Conservation (phyloP, 2,888 invertebrate genomes). For the Cremastinae sp. region DNA sequence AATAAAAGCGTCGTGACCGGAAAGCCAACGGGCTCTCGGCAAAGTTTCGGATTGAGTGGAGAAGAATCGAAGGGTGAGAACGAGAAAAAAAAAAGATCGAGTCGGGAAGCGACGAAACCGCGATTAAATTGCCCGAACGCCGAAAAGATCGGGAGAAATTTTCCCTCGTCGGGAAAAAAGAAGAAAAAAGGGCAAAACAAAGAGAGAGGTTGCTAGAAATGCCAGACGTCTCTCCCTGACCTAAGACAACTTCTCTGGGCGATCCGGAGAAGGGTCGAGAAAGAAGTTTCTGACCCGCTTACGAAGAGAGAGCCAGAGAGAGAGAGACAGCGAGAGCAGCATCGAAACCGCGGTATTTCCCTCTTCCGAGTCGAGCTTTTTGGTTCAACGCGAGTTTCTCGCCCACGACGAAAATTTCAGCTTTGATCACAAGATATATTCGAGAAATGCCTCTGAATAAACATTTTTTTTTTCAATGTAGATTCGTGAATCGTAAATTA, state of each 20-base stretch:
- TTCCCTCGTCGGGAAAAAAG: not conserved
- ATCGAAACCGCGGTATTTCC: conserved; percentile 31
- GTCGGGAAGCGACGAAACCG: conserved; percentile 33
- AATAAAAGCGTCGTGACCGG: conserved; percentile 47
- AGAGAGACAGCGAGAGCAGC: conserved; percentile 47
- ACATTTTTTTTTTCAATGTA: no score
- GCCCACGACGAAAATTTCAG: no score
- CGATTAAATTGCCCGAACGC: conserved; percentile 25
- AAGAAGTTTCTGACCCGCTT: conserved; percentile 80
- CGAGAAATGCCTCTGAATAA: no score
- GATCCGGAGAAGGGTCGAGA: conserved; percentile 71
- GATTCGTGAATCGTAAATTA: no score
- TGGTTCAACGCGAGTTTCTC: not conserved
- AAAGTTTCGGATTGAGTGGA: conserved; percentile 39
- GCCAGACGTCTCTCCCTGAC: conserved; percentile 73
- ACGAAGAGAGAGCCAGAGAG: conserved; percentile 61
- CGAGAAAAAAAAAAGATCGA: conserved; percentile 35
- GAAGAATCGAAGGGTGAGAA: conserved; percentile 48
- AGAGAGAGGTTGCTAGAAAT: conserved; percentile 64
- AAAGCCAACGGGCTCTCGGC: conserved; percentile 49
- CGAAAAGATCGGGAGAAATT: conserved; percentile 25
- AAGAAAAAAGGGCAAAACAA: conserved; percentile 44
- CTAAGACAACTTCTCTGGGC: conserved; percentile 71
- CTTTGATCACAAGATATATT: no score
- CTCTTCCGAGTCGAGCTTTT: not conserved